Evolutionary conservation across 2,888 invertebrate species (phyloP).

Genomic region (Glaucopsyche alexis): DNA sequence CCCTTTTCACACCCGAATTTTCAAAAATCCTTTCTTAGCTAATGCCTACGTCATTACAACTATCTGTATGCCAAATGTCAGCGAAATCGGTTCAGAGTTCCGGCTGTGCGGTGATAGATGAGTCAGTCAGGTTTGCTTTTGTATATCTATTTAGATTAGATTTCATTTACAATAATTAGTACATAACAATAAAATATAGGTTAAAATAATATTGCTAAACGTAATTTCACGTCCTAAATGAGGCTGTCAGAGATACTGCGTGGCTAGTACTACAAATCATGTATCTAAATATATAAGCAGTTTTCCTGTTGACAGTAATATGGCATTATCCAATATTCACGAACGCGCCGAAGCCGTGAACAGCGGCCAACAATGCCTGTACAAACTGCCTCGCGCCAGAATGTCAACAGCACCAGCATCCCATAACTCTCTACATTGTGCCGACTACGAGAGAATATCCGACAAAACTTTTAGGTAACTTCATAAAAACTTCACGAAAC

Average conservation of each 20-base stretch:
- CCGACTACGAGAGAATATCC: neutral
- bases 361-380: constrained; percentile 29
- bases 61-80: too few species aligned
- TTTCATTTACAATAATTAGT: too few species aligned
- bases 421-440: constrained; percentile 35
- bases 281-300: neutral
- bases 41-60: too few species aligned
- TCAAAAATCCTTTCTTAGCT: too few species aligned
- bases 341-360: neutral
- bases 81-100: too few species aligned
- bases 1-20: too few species aligned
- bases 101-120: too few species aligned
- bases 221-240: too few species aligned
- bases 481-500: neutral
- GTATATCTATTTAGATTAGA: too few species aligned
- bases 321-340: constrained; percentile 13
- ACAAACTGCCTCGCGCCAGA: constrained; percentile 29
- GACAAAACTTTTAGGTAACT: neutral
- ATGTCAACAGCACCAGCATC: constrained; percentile 33
- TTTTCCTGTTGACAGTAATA: constrained; percentile 9
- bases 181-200: too few species aligned
- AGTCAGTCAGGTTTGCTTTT: too few species aligned
- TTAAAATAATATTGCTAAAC: too few species aligned
- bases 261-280: neutral
- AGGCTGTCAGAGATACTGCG: neutral